Conservation (phyloP, 2,888 invertebrate genomes). For the Phyto melanocephala region DNA sequence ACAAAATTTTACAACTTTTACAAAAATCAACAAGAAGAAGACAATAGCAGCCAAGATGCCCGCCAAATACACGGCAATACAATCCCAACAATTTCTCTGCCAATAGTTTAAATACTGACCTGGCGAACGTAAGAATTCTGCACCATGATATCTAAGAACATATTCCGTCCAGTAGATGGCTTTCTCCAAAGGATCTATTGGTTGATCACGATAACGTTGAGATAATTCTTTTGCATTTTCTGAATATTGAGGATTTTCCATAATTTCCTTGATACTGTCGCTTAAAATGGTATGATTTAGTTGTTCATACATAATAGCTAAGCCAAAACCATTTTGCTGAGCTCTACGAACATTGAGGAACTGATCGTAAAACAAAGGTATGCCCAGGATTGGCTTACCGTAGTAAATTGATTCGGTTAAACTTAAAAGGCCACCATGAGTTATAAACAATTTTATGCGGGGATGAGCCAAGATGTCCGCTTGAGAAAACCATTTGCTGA, state of each 20-base stretch:
- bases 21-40: not conserved
- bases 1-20: not conserved
- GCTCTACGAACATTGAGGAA: conserved; percentile 72
- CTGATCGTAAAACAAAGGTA: conserved; percentile 78
- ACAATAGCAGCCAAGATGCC: not conserved
- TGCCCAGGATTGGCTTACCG: conserved; percentile 78
- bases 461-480: conserved; percentile 78
- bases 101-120: conserved; percentile 67
- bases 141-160: conserved; percentile 74
- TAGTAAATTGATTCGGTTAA: conserved; percentile 78
- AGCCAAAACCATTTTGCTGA: conserved; percentile 70
- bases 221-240: conserved; percentile 67
- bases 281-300: conserved; percentile 42
- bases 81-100: conserved; percentile 70
- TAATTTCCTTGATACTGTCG: conserved; percentile 66
- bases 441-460: conserved; percentile 79
- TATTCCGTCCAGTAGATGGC: conserved; percentile 78
- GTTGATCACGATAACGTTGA: conserved; percentile 73
- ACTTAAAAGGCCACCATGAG: conserved; percentile 80
- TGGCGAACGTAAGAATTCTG: conserved; percentile 70
- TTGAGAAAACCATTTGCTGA: conserved; percentile 76
- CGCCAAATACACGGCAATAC: conserved; percentile 66
- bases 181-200: conserved; percentile 71
- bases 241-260: conserved; percentile 67
- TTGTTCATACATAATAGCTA: conserved; percentile 65